phyloP scores from a whole-genome alignment of 2,888 invertebrate genomes.

The Prostheceraeus crozeri region DNA sequence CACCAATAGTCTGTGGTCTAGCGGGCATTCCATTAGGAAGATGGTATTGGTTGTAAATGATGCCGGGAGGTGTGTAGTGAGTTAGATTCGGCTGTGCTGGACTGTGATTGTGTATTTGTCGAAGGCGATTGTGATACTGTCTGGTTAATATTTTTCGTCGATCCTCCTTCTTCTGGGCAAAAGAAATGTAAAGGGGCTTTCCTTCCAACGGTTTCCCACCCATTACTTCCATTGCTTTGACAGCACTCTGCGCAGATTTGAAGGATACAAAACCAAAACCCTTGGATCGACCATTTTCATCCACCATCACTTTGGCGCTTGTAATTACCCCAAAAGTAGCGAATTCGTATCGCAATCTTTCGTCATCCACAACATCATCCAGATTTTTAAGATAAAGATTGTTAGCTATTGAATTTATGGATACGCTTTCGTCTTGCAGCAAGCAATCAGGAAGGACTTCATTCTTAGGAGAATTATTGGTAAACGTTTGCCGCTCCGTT shows the following conservation, averaged over 20 bases:
- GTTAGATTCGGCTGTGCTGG: too few relatives aligned
- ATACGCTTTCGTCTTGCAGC: conserved; percentile 81
- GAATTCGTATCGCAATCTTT: conserved; percentile 86
- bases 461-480: too few relatives aligned
- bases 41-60: too few relatives aligned
- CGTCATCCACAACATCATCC: conserved; percentile 95
- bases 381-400: conserved; percentile 97
- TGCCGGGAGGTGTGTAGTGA: too few relatives aligned
- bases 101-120: too few relatives aligned
- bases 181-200: conserved; percentile 93
- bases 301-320: conserved; percentile 72
- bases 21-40: too few relatives aligned
- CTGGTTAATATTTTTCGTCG: too few relatives aligned
- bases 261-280: conserved; percentile 99
- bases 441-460: too few relatives aligned
- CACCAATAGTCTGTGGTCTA: too few relatives aligned
- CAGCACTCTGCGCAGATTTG: conserved; percentile 91
- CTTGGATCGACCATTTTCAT: conserved; percentile 64
- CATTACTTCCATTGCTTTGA: conserved; percentile 97
- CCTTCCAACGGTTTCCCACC: conserved; percentile 92
- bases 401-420: conserved; percentile 72
- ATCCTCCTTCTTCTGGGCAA: conserved; percentile 97
- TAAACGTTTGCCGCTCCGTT: conserved; percentile 97
- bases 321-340: conserved; percentile 94
- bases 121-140: too few relatives aligned